Evolutionary conservation across 2,888 invertebrate species (phyloP), one percentile per base, ranked within the genome.

Genomic region (Hoplodrina blanda): DNA sequence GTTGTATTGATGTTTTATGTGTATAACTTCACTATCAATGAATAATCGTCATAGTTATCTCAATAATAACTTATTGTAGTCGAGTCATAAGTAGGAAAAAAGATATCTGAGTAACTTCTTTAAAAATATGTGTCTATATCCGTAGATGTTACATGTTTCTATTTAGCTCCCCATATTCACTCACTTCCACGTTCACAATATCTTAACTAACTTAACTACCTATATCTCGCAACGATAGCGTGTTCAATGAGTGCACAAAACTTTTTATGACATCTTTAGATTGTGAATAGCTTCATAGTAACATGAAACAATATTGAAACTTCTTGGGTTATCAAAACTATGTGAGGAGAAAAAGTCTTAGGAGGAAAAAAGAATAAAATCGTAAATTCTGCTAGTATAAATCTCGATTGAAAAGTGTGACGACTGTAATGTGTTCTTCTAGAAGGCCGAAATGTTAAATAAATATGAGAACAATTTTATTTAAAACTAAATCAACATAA

Each of bases 241-340:
- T 15, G 15, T 46, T 60, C 2, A 33, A 41, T 59, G 41, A 52
- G 46, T 69, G 71, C 70, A 59, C 50, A 50, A 50, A 69, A 57
- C 70, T 57, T 37, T 37, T 41, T 70, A 71, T 70, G 49, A 70
- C 71, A 56, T 49, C 72, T 72, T 71, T 61, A 71, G 41, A 72
- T 37, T 73, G 44, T 15, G 44, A 63, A 72, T 37, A 20, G 8
- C 25, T 69, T 49, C 41, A 41, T 11, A 41, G 41, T 41, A 41
- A 37, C 37, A 37, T 37, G 37, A 41, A 41, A 41, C 44, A 19
- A 52, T 50, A 50, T 10, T 13, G 20, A 53, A n/a, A 37, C 19
- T 50, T 57, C n/a, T 59, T 50, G 11, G 41, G 13, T 44, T 44
- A 11, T 50, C n/a, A 20, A 44, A 44, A 30, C 11, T 20, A 25